Percentiles rank a stretch among this genome's conserved stretches.
phyloP scores from a whole-genome alignment of 2,797 vertebrate genomes.

The Erethizon dorsatum region DNA sequence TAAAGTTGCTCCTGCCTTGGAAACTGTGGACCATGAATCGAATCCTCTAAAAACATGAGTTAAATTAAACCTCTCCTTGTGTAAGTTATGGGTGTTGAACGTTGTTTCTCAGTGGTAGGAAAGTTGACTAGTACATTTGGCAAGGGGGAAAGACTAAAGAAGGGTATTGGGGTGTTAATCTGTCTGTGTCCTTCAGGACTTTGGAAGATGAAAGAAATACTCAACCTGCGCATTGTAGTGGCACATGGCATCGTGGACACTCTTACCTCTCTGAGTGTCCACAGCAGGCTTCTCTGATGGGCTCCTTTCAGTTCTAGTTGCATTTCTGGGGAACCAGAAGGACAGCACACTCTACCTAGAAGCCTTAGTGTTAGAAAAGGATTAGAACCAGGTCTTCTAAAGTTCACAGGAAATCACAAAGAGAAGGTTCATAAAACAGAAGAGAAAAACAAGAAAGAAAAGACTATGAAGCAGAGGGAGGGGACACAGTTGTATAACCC shows the following conservation, averaged over 20 bases:
- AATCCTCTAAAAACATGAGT: not conserved
- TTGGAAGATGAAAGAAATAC: not conserved
- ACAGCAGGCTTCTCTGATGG: not conserved
- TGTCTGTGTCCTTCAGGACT: not conserved
- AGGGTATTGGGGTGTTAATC: not conserved
- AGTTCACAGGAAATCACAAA: not conserved
- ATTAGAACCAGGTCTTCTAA: not conserved
- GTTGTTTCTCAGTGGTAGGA: not conserved
- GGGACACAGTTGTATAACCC: rapidly evolving
- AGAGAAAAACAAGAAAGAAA: not conserved
- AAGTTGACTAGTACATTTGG: not conserved
- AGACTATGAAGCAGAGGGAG: rapidly evolving
- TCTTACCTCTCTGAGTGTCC: rapidly evolving
- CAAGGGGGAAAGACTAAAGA: not conserved
- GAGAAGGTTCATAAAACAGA: not conserved
- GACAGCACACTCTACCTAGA: not conserved
- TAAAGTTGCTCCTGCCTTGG: not conserved
- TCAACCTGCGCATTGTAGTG: not conserved
- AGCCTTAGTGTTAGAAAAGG: not conserved
- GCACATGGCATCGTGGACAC: not conserved
- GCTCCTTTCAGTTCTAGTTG: not conserved
- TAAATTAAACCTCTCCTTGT: not conserved
- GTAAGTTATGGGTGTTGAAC: too few relatives aligned
- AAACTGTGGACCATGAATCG: not conserved
- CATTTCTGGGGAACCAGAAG: not conserved